These are phyloP conservation scores for Enteromius thamalakanensis DNA, from an alignment of 2,797 vertebrate genomes.

Conservation along the genomic window DNA sequence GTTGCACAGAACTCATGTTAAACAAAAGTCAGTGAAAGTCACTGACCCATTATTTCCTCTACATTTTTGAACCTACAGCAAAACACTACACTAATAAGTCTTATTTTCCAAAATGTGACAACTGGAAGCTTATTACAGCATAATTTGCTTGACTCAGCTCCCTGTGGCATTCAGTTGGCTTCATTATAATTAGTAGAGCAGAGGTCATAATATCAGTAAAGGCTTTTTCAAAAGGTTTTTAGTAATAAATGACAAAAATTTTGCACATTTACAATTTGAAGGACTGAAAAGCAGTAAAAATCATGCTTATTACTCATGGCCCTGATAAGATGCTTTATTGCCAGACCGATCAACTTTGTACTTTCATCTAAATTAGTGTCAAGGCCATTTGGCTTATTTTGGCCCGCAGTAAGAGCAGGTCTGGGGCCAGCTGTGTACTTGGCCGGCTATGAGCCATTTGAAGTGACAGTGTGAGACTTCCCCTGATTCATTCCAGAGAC, in stretches of 20 bases:
- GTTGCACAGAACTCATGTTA: conserved; percentile 9
- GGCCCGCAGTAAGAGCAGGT: conserved; percentile 33
- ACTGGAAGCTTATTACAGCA: not conserved
- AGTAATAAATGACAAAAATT: conserved; percentile 34
- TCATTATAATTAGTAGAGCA: not conserved
- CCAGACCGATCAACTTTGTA: conserved; percentile 25
- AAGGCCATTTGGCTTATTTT: conserved; percentile 21
- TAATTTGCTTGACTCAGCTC: conserved; percentile 13
- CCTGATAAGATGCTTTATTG: conserved; percentile 52
- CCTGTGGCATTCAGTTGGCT: conserved; percentile 9
- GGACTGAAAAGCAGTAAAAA: conserved; percentile 30
- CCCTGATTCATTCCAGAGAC: conserved; percentile 52
- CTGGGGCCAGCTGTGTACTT: conserved; percentile 31
- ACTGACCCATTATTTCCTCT: conserved; percentile 6
- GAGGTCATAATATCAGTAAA: conserved; percentile 1
- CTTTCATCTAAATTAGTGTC: conserved; percentile 50
- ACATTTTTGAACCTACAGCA: not conserved
- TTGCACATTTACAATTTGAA: conserved; percentile 14
- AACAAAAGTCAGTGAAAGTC: not conserved
- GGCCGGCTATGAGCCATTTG: conserved; percentile 36
- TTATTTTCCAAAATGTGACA: conserved; percentile 19
- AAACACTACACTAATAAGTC: not conserved
- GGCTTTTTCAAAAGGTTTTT: conserved; percentile 27
- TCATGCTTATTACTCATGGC: conserved; percentile 30
- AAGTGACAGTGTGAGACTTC: conserved; percentile 49